phyloP scores from a whole-genome alignment of 2,888 invertebrate genomes.

The Priocnemis perturbator region DNA sequence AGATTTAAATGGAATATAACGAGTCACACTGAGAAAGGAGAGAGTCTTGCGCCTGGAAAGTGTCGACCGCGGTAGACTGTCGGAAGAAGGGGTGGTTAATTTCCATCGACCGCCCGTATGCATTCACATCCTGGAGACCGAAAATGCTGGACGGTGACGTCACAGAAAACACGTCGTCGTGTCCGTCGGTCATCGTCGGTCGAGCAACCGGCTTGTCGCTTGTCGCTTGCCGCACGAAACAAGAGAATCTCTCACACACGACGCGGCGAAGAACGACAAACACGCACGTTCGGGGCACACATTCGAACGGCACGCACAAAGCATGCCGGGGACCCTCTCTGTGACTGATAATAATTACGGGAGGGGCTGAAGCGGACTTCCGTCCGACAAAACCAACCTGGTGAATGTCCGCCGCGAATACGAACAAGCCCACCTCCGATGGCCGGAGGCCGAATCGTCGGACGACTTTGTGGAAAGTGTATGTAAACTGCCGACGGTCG shows the following conservation, averaged over 20 bases:
- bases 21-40: not conserved
- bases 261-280: conserved; percentile 15
- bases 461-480: conserved; percentile 1
- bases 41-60: not conserved
- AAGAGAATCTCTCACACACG: conserved; percentile 10
- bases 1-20: not conserved
- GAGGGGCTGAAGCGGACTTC: conserved; percentile 66
- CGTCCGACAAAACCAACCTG: conserved; percentile 52
- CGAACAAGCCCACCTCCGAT: conserved; percentile 20
- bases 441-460: not conserved
- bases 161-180: conserved; percentile 36
- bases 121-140: conserved; percentile 39
- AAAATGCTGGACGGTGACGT: conserved; percentile 47
- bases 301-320: conserved; percentile 44
- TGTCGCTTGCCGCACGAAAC: too few relatives aligned
- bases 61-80: not conserved
- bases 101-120: conserved; percentile 34
- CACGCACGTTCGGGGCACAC: conserved; percentile 4
- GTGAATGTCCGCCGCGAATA: conserved; percentile 14
- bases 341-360: conserved; percentile 60
- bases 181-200: conserved; percentile 24
- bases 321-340: conserved; percentile 35
- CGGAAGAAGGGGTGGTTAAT: conserved; percentile 33
- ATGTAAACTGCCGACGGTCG: too few relatives aligned
- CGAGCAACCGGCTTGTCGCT: not conserved